These are phyloP conservation scores for Acipenser oxyrinchus DNA, from an alignment of 2,797 vertebrate species.

Conservation along the genomic window DNA sequence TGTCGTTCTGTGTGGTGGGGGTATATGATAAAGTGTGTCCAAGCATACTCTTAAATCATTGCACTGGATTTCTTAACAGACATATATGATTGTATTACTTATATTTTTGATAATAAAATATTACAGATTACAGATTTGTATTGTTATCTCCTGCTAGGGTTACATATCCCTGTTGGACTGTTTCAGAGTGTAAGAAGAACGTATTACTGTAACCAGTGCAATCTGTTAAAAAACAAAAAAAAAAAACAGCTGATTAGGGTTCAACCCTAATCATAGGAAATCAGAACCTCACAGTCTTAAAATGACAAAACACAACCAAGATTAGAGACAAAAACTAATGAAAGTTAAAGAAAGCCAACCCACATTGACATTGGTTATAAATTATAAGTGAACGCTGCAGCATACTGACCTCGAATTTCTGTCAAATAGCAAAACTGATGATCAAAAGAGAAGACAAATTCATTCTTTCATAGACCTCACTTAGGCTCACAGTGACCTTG, in stretches of 20 bases:
- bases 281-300: not conserved
- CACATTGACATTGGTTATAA: constrained; percentile 29
- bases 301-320: not conserved
- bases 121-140: no score
- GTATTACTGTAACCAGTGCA: constrained; percentile 10
- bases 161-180: not conserved
- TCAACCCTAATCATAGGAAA: not conserved
- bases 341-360: constrained; percentile 23
- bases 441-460: constrained; percentile 25
- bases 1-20: no score
- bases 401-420: constrained; percentile 29
- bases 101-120: no score
- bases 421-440: constrained; percentile 24
- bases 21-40: no score
- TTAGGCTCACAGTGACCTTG: constrained; percentile 39
- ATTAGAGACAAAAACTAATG: constrained; percentile 13
- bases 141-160: no score
- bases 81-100: no score
- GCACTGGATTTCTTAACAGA: no score
- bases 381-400: constrained; percentile 26
- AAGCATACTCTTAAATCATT: no score
- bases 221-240: not conserved
- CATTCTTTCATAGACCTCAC: constrained; percentile 35
- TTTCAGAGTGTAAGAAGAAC: constrained; percentile 9
- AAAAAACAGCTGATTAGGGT: not conserved